Base-by-base conservation (phyloP, 2,888 invertebrate genomes). In the Galerucella calmariensis region DNA sequence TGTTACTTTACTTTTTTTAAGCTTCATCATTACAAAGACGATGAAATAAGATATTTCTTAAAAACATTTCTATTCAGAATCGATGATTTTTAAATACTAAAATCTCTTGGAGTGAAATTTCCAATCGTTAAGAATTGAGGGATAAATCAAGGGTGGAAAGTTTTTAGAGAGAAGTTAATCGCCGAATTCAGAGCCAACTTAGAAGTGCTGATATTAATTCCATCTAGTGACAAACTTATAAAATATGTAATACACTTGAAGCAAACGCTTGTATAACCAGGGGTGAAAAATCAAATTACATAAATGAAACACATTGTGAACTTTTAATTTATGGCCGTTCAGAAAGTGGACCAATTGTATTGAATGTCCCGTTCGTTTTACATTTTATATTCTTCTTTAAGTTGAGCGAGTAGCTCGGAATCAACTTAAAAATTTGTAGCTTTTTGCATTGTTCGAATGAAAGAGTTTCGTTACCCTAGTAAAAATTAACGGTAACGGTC, bases 261-360 rank as follows among this genome's bases (percentile, higher is more conserved):
- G 82, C 83, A 83, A 83, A 83, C 46, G 80, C 79, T 83, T 66
- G 58, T 69, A 67, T 63, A 66, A 80, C 75, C 68, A 72, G 82
- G 85, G 85, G 85, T 84, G 74, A 85, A 86, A 87, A 87, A 86
- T 87, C 86, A 86, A 87, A 87, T 87, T 86, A 87, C 86, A 86
- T 86, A 87, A 87, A 87, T 86, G 86, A 87, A 87, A 87, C 86
- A 87, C 86, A 87, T 85, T 86, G 87, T 85, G 85, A 87, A 87
- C 83, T 87, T 86, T 85, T 85, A 87, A 87, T 87, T 87, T 86
- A 87, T 86, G 78, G 84, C 81, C 78, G 77, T 76, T 81, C 75
- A 78, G 75, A 77, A 77, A 85, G 83, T 82, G 78, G 84, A 80
- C 81, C 85, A 84, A 82, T 80, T 79, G 81, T 77, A 78, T 79